These are phyloP conservation scores for Falco berigora DNA, from an alignment of 2,797 vertebrate genomes.

Conservation along the genomic window DNA sequence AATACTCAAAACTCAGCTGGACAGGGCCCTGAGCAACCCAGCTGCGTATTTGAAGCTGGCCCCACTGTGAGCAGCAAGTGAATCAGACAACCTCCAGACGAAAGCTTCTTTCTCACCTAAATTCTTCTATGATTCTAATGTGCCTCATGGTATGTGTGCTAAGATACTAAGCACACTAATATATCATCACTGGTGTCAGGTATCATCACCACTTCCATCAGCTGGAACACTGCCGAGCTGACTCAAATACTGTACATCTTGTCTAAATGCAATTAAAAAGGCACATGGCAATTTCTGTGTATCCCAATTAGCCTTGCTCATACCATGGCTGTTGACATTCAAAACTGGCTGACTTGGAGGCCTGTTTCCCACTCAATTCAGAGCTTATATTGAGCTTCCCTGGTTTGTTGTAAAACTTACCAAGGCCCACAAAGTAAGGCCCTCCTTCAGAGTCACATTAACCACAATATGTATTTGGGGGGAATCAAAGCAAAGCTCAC, in stretches of 20 bases:
- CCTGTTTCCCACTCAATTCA: neutral
- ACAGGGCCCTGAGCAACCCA: neutral
- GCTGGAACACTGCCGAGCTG: conserved; percentile 3
- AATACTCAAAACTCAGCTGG: neutral
- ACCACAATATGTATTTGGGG: neutral
- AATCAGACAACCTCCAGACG: neutral
- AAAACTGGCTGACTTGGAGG: neutral
- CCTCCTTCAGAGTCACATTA: neutral
- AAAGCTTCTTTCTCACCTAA: conserved; percentile 32
- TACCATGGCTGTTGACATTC: neutral
- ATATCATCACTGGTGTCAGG: conserved; percentile 30
- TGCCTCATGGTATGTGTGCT: neutral
- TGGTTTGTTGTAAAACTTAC: neutral
- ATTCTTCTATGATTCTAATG: neutral
- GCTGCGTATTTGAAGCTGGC: neutral
- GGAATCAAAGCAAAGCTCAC: neutral
- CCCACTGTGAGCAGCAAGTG: neutral
- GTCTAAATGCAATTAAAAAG: conserved; percentile 35
- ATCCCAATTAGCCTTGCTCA: conserved; percentile 23
- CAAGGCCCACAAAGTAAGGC: neutral
- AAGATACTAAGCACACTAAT: conserved; percentile 24
- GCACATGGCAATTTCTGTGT: neutral
- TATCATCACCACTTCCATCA: conserved; percentile 31
- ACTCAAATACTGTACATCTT: conserved; percentile 43
- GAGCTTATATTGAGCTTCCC: neutral